A percentile compares a stretch with the other conserved stretches of the same genome.
Conservation (phyloP, 2,797 vertebrate genomes). For the Pristis pectinata region DNA sequence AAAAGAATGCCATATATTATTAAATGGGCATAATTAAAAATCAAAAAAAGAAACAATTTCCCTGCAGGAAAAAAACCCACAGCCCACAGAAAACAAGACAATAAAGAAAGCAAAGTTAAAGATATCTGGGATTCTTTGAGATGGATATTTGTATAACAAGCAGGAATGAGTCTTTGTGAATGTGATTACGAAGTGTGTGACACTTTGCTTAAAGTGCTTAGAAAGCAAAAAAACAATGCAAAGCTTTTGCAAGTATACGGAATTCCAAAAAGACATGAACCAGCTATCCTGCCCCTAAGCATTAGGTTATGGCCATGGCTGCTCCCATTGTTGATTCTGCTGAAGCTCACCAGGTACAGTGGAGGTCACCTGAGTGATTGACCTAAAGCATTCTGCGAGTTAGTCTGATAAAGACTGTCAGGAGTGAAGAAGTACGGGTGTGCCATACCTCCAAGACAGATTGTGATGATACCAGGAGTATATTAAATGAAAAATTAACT, state of each 20-base stretch:
- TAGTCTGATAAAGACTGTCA: neutral
- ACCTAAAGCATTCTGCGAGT: neutral
- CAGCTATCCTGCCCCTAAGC: neutral
- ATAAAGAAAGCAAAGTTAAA: slow-evolving; percentile 5
- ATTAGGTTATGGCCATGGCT: neutral
- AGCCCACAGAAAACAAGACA: neutral
- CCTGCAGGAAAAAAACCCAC: neutral
- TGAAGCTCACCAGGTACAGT: neutral
- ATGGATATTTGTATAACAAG: neutral
- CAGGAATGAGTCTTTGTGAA: neutral
- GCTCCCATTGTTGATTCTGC: neutral
- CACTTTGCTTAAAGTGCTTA: neutral
- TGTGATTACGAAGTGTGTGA: neutral
- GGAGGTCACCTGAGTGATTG: neutral
- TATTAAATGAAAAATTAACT: neutral
- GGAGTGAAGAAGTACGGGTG: neutral
- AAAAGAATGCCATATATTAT: neutral
- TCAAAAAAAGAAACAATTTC: neutral
- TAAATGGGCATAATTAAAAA: slow-evolving; percentile 15
- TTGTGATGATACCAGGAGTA: neutral
- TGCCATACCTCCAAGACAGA: neutral
- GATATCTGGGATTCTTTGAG: neutral
- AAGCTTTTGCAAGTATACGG: neutral
- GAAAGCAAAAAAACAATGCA: neutral
- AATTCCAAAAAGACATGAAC: neutral